Evolutionary conservation across 2,888 invertebrate species (phyloP), one percentile per base, ranked within the genome.

Genomic region (Diaperis boleti): DNA sequence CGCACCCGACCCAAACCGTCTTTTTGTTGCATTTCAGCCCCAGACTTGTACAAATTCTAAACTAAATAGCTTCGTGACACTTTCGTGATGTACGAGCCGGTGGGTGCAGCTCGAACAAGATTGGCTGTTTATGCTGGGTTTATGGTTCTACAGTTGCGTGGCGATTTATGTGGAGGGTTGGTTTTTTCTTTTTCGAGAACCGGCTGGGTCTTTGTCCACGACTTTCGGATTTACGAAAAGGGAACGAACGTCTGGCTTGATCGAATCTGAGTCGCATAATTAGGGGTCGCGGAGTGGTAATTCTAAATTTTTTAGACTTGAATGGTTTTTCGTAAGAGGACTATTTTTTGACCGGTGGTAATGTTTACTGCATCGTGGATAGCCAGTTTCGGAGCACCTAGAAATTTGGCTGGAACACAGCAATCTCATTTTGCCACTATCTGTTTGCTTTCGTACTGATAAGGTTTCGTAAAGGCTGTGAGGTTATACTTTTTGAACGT

Each of bases 111-210:
- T 42, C 41, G 10, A 42, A 42, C 41, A 42, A 42, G 18, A 42
- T 42, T 20, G 45, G 44, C 26, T 45, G 44, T 45, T 45, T 45
- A 45, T 31, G 45, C 31, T 29, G 13, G 45, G 31, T 20, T 42
- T 42, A 42, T 42, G 41, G 41, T 10, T 22, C 31, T n/a, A n/a
- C n/a, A n/a, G n/a, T n/a, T n/a, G n/a, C n/a, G n/a, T n/a, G 45
- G n/a, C 39, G 20, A 42, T 42, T 42, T 42, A 42, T 42, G 41
- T 5, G 4, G 6, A 26, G 26, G 26, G 26, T 26, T 8, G 8
- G 26, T 26, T 26, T 26, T 26, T 26, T 26, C 26, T 6, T 26
- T 26, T 26, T 26, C 26, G n/a, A 26, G 26, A 26, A 26, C 6
- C n/a, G 26, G 6, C 3, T n/a, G n/a, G n/a, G 8, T 26, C 26